Percentiles rank a stretch among this genome's conserved stretches.
phyloP scores from a whole-genome alignment of 2,797 vertebrate genomes.

The Poecilia velifera region DNA sequence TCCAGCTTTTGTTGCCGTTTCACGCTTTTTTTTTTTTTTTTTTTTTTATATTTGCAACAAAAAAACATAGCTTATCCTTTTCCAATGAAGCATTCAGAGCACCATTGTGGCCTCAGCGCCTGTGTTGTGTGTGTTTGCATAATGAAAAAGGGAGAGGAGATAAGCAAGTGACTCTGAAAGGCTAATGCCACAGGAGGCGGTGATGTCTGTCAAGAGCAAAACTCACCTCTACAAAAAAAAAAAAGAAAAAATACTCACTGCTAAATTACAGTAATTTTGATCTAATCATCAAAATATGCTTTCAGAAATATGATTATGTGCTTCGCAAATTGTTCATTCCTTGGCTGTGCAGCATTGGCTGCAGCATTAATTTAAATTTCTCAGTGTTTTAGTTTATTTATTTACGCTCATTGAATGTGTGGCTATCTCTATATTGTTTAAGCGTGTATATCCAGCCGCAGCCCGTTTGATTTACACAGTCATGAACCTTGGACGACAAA shows the following conservation, averaged over 20 bases:
- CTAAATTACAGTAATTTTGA: slow-evolving; percentile 38
- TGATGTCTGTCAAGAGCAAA: slow-evolving; percentile 63
- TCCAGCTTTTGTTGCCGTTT: slow-evolving; percentile 54
- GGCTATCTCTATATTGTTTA: background rate
- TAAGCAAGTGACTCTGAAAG: slow-evolving; percentile 69
- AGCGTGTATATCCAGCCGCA: slow-evolving; percentile 1
- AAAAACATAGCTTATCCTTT: slow-evolving; percentile 78
- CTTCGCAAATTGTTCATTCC: slow-evolving; percentile 23
- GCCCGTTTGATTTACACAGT: slow-evolving; percentile 30
- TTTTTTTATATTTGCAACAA: slow-evolving; percentile 76
- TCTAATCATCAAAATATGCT: slow-evolving; percentile 37
- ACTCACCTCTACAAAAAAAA: slow-evolving; percentile 30
- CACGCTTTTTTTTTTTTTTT: slow-evolving; percentile 5
- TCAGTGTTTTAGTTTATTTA: slow-evolving; percentile 18
- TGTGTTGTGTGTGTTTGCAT: slow-evolving; percentile 48
- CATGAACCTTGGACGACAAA: background rate
- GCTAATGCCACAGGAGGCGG: slow-evolving; percentile 54
- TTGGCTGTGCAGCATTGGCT: background rate
- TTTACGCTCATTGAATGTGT: slow-evolving; percentile 19
- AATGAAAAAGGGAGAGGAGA: slow-evolving; percentile 63
- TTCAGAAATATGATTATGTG: slow-evolving; percentile 33
- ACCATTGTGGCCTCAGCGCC: slow-evolving; percentile 53
- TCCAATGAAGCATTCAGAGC: slow-evolving; percentile 76
- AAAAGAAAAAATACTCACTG: slow-evolving; percentile 7
- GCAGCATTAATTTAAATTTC: slow-evolving; percentile 23